Conservation (phyloP, 2,113 vertebrate species). For the human region DNA sequence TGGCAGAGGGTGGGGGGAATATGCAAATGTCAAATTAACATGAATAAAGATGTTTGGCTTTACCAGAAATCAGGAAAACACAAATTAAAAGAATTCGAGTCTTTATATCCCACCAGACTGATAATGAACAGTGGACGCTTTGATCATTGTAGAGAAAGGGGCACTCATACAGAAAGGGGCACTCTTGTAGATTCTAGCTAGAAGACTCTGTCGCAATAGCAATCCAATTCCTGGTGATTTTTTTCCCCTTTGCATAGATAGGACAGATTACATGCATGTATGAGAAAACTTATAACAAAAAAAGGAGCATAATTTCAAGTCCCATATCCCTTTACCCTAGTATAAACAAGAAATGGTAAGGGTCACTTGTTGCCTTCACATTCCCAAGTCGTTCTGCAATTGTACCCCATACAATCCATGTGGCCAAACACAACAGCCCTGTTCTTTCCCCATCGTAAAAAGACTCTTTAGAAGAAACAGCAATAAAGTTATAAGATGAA, state of each 20-base stretch:
- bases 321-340: background rate
- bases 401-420: background rate
- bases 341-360: background rate
- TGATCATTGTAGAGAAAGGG: background rate
- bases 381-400: background rate
- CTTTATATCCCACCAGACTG: background rate
- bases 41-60: background rate
- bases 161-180: background rate
- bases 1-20: background rate
- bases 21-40: background rate
- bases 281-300: background rate
- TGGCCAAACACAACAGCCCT: background rate
- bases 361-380: background rate
- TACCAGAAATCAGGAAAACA: background rate
- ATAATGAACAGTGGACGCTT: background rate
- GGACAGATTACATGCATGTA: background rate
- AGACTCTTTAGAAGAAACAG: slow-evolving; percentile 34
- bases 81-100: background rate
- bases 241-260: background rate
- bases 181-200: background rate
- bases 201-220: background rate
- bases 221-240: background rate
- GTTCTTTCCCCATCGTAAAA: background rate
- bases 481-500: slow-evolving; percentile 43
- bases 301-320: background rate